These are phyloP conservation scores for Chanos chanos DNA, from an alignment of 2,797 vertebrate species.

Conservation along the genomic window DNA sequence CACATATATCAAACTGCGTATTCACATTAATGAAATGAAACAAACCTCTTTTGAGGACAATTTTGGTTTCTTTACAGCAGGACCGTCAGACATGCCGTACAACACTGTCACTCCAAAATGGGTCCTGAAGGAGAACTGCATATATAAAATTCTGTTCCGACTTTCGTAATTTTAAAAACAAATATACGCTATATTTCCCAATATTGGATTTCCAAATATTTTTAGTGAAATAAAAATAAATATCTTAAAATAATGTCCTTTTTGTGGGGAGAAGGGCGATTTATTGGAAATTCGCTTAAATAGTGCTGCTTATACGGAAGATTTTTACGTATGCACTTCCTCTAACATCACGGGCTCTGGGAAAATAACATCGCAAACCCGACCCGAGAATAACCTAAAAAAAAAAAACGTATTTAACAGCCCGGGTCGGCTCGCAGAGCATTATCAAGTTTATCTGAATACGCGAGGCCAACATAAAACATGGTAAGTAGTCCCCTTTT, in stretches of 20 bases:
- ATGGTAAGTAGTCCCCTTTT: constrained; percentile 69
- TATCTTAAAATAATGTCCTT: no score
- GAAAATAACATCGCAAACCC: constrained; percentile 64
- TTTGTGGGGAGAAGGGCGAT: no score
- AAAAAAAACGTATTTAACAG: background rate
- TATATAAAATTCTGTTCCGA: background rate
- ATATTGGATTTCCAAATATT: background rate
- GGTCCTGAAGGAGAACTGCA: background rate
- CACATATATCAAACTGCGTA: no score
- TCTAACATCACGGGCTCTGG: constrained; percentile 57
- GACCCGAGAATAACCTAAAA: constrained; percentile 41
- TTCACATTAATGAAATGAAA: fast-evolving
- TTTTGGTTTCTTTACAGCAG: constrained; percentile 42
- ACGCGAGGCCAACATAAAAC: constrained; percentile 32
- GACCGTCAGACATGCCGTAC: constrained; percentile 56
- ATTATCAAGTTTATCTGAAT: background rate
- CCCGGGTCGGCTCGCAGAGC: background rate
- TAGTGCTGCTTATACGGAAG: no score
- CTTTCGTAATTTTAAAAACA: background rate
- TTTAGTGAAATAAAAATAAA: background rate
- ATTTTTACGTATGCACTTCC: constrained; percentile 58
- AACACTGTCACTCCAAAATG: background rate
- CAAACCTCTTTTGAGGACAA: constrained; percentile 44
- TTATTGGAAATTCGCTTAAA: no score
- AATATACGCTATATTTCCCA: background rate